Evolutionary conservation across 2,113 vertebrate species (phyloP), one percentile per base, ranked within the genome.

Genomic region (Galbula dea): DNA sequence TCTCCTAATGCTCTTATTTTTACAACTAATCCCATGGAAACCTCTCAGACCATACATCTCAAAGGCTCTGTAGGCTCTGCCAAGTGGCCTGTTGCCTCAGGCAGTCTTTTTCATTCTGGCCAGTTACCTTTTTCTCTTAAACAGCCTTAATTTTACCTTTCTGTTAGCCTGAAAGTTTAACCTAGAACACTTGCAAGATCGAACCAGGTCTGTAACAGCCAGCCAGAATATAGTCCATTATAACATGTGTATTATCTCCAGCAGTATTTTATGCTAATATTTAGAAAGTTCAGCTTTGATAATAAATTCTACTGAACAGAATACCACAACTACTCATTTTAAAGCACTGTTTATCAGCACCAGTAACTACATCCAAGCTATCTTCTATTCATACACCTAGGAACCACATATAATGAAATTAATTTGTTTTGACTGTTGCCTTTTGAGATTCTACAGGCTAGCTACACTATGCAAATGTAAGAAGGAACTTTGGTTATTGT

Each of bases 11-110:
- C 65, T 92, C 52, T 72, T 46, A 41, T 15, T 26, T 93, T 93
- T 92, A 79, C 69, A 79, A 18, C 37, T n/a, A 79, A 36, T n/a
- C 52, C 65, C 83, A 49, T 8, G 45, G 83, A 86, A 93, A 86
- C 61, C 36, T 43, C 57, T 79, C 62, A 61, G 13, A 39, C 12
- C 36, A 7, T 2, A 30, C 1, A 82, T 48, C 58, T 69, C 63
- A 91, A 82, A 73, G 61, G 58, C 39, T 36, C 43, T 54, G 81
- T 21, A 69, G 69, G 48, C 49, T 88, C 66, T 94, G 83, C 61
- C 78, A 78, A 89, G 72, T n/a, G 45, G 72, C 52, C 48, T 78
- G n/a, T 75, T 96, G 88, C 66, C 80, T 90, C 69, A 72, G 68
- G 72, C 59, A 88, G 32, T 6, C 52, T 59, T 88, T 74, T 84